Evolutionary conservation across 1,140 invertebrate genomes (phyloP), one percentile per base, ranked within the genome.

Genomic region (Bombus affinis): DNA sequence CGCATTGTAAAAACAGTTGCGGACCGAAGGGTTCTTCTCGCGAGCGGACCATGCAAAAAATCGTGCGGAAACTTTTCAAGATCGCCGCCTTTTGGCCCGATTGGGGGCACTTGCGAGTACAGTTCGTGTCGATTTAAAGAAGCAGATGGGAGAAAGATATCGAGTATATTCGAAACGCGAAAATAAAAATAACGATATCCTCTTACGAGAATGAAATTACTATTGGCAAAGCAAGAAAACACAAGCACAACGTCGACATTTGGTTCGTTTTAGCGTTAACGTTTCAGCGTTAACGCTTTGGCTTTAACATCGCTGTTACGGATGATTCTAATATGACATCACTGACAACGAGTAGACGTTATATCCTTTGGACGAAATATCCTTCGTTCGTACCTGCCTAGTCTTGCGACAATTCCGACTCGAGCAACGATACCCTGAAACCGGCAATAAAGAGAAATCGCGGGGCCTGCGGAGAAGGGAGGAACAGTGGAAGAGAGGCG

Each of bases 1-100:
- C 80, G n/a, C 32, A 37, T n/a, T 42, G 59, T 37, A 84, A 89
- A 81, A 89, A 83, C 68, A 65, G 42, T 68, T 25, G 47, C 44
- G 9, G 12, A 18, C 6, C 35, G 44, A 42, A 22, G 39, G 39
- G 15, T 47, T 65, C 53, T 44, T 74, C 32, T 9, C 37, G 47
- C 47, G 47, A 53, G 47, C 18, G 18, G 0, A 2, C 47, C 47
- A 22, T 22, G 47, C 18, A 53, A 53, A 53, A 53, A 53, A 22
- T 53, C 47, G 47, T 2, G 5, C 47, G 47, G 18, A 22, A 53
- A 22, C 53, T n/a, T 28, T 35, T 47, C 53, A 62, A 73, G 15
- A 39, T 12, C 44, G 35, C 80, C 28, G 53, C 9, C 28, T 73
- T 57, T 57, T 22, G 22, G 0, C 18, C 18, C 47, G 47, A 53